These are phyloP conservation scores for Diabrotica balteata DNA, from an alignment of 2,888 invertebrate genomes.

Conservation along the genomic window DNA sequence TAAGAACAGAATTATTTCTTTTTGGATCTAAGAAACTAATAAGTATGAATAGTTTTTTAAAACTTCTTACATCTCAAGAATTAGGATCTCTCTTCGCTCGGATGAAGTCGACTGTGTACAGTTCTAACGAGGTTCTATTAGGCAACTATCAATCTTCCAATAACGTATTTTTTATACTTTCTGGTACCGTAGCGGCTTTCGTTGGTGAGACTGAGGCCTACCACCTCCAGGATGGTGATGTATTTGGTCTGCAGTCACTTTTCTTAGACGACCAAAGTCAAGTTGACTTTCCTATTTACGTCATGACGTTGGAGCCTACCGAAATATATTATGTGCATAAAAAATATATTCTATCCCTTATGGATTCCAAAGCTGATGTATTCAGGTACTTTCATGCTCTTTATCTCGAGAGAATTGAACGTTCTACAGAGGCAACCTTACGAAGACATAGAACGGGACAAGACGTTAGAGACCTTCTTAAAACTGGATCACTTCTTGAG, in stretches of 20 bases:
- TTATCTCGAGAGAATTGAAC: background rate
- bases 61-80: conserved; percentile 55
- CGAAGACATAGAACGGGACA: background rate
- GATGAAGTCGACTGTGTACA: conserved; percentile 25
- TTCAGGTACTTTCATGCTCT: background rate
- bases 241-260: conserved; percentile 57
- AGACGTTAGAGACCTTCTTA: background rate
- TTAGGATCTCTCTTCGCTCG: conserved; percentile 44
- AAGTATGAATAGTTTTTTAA: conserved; percentile 60
- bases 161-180: conserved; percentile 63
- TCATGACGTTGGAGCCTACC: conserved; percentile 53
- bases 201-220: conserved; percentile 62
- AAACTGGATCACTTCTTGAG: background rate
- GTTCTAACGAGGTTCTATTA: conserved; percentile 57
- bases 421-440: background rate
- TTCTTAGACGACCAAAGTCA: background rate
- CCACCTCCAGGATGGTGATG: conserved; percentile 64
- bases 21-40: conserved; percentile 61
- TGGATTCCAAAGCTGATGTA: background rate
- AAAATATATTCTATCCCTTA: background rate
- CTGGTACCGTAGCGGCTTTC: conserved; percentile 62
- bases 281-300: background rate
- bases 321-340: conserved; percentile 40
- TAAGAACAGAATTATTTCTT: conserved; percentile 60
- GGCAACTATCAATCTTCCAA: conserved; percentile 56